Percentiles rank a stretch among this genome's conserved stretches.
These are phyloP conservation scores for Uloborus diversus DNA, from an alignment of 1,140 invertebrate species.

Conservation along the genomic window DNA sequence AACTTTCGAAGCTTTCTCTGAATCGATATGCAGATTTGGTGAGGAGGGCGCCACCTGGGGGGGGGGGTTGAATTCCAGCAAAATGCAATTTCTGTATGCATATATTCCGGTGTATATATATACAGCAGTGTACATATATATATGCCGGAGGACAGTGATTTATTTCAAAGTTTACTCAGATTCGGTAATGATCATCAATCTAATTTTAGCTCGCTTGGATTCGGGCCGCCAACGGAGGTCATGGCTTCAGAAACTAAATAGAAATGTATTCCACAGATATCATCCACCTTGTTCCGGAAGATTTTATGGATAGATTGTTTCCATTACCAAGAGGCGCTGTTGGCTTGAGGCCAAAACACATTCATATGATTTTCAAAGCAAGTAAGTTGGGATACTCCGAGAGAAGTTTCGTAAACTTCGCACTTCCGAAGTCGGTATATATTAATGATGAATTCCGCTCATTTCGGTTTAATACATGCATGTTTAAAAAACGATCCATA, in stretches of 20 bases:
- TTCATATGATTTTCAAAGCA: not conserved
- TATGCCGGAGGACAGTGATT: constrained; percentile 3
- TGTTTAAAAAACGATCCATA: no score
- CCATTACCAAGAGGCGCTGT: not conserved
- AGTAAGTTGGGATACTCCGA: no score
- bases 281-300: not conserved
- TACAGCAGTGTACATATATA: not conserved
- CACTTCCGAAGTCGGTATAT: no score
- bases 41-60: constrained; percentile 18
- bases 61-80: not conserved
- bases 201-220: constrained; percentile 17
- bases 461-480: no score
- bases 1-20: not conserved
- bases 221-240: not conserved
- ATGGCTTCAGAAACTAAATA: not conserved
- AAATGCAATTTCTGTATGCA: not conserved
- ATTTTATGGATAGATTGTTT: not conserved
- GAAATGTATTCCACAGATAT: not conserved
- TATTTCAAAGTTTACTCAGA: not conserved
- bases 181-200: constrained; percentile 38
- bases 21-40: constrained; percentile 42
- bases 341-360: not conserved
- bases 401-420: no score
- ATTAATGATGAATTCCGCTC: no score
- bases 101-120: no score